These are phyloP conservation scores for Papilio xuthus DNA, from an alignment of 1,140 invertebrate species.

Conservation along the genomic window DNA sequence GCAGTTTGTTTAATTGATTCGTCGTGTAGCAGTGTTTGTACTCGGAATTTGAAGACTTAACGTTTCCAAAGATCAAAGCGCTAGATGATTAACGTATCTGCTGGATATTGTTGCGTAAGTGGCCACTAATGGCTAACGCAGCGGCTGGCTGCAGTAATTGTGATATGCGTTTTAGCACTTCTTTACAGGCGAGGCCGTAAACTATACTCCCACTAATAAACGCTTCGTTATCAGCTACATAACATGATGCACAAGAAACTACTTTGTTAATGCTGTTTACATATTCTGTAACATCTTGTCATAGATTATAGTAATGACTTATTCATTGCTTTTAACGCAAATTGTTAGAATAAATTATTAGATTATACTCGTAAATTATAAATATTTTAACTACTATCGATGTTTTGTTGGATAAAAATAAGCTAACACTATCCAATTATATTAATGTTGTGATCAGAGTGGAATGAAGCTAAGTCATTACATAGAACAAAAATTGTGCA, in stretches of 20 bases:
- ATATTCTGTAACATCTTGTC: slow-evolving; percentile 6
- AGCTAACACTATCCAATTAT: neutral
- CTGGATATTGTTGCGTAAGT: slow-evolving; percentile 69
- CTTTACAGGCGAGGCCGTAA: slow-evolving; percentile 33
- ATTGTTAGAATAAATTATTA: slow-evolving; percentile 7
- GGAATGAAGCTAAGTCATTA: neutral
- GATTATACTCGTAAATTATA: slow-evolving; percentile 1
- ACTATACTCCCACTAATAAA: neutral
- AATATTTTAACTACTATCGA: slow-evolving; percentile 8
- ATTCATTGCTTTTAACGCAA: slow-evolving; percentile 22
- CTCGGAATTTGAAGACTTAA: slow-evolving; percentile 73
- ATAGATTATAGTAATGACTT: slow-evolving; percentile 16
- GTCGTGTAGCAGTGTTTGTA: slow-evolving; percentile 65
- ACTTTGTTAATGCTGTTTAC: neutral
- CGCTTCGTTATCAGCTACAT: slow-evolving; percentile 2
- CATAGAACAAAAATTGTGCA: neutral
- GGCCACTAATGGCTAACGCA: slow-evolving; percentile 56
- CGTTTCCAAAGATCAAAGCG: slow-evolving; percentile 72
- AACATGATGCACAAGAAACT: slow-evolving; percentile 14
- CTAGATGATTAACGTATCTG: slow-evolving; percentile 68
- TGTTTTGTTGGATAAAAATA: slow-evolving; percentile 5
- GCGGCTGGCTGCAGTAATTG: slow-evolving; percentile 56
- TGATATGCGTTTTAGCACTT: slow-evolving; percentile 69
- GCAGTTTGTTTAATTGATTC: slow-evolving; percentile 76
- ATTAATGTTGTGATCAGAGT: neutral